A percentile compares a stretch with the other conserved stretches of the same genome.
Conservation (phyloP, 2,797 vertebrate species). For the Danio kyathit region DNA sequence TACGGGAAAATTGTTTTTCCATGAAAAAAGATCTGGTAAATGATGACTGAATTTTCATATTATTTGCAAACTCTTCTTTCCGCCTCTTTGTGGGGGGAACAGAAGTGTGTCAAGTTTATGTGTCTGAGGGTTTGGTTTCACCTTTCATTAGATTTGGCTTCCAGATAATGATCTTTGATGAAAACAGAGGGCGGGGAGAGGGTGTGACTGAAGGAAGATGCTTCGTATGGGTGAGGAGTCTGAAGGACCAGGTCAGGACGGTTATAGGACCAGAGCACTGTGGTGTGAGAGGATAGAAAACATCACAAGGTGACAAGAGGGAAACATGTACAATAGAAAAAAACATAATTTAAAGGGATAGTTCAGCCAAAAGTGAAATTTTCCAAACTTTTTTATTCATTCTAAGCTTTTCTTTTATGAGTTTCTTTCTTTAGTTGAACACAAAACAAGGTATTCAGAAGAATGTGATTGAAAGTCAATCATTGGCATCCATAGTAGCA, state of each 20-base stretch:
- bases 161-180: conserved; percentile 59
- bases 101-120: not conserved
- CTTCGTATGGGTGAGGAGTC: conserved; percentile 71
- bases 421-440: too few relatives aligned
- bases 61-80: not conserved
- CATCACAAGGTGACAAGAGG: not conserved
- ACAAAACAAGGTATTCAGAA: too few relatives aligned
- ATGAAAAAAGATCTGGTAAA: not conserved
- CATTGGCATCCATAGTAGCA: too few relatives aligned
- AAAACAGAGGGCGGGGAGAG: conserved; percentile 77
- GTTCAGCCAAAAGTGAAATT: too few relatives aligned
- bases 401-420: too few relatives aligned
- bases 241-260: conserved; percentile 75
- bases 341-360: too few relatives aligned
- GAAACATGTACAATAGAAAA: too few relatives aligned
- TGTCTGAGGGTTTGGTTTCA: conserved; percentile 38
- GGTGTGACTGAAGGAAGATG: conserved; percentile 78
- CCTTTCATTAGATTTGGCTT: conserved; percentile 53
- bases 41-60: not conserved
- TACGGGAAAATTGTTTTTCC: not conserved
- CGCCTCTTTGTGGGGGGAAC: not conserved
- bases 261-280: conserved; percentile 73
- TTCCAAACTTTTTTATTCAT: too few relatives aligned
- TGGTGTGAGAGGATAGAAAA: conserved; percentile 44
- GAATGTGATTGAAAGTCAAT: too few relatives aligned